Base-by-base conservation (phyloP, 2,113 vertebrate species). In the Gallinago jamesoni region DNA sequence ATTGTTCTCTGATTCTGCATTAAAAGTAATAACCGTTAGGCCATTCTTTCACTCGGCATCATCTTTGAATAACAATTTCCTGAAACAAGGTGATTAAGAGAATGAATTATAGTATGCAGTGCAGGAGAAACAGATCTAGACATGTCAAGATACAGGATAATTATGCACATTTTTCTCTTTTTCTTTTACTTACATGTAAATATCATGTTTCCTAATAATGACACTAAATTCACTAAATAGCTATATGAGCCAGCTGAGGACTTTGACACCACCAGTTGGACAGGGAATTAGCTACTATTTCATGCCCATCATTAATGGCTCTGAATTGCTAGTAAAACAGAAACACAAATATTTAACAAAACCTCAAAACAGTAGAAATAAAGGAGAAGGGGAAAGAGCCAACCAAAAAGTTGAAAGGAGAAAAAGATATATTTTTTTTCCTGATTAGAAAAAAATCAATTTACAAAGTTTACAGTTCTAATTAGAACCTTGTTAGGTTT, bases 401-500 rank as follows among this genome's bases (percentile, higher is more conserved):
- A 63, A 15, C 7, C 30, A 35, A n/a, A 82, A 82, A 60, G 10
- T 16, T 66, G 43, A 90, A 88, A 24, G 33, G 16, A 87, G 37
- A 24, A 59, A 4, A 37, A 63, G 11, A 81, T 13, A n/a, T 24
- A 62, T 79, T 66, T 9, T 57, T 37, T 78, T 92, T 82, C 50
- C 67, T 59, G 7, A 60, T 57, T 88, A 84, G 52, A 83, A 77
- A 60, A 60, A 93, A 41, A 7, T 79, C 53, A 24, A 25, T 66
- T 93, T 92, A 69, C 8, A 53, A 83, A 41, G 77, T 86, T 93
- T 47, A 23, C 9, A 88, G 83, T 83, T 89, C 30, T 56, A 86
- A 86, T 88, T 91, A 76, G 52, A 69, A 81, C 33, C 53, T 93
- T 91, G 52, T 89, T 91, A 89, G 16, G 43, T 83, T 74, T 88